A percentile compares a stretch with the other conserved stretches of the same genome.
Evolutionary conservation across 37 sponge, comb jelly and placozoan genomes (phyloP).

Genomic region (Agelas oroides): DNA sequence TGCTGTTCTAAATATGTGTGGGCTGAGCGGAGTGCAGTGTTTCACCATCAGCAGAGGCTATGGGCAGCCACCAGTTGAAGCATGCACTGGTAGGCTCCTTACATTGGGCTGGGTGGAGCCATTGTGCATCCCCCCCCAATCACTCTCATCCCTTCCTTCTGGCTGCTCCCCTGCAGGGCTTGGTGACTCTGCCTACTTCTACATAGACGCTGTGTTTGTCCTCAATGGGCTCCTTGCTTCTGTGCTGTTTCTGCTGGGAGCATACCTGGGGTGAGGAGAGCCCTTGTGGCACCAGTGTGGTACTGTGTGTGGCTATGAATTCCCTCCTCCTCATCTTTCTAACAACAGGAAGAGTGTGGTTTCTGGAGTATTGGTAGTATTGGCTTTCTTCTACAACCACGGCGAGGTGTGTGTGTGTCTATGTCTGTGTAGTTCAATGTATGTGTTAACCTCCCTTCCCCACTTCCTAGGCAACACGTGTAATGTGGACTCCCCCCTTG

Average conservation of each 20-base stretch:
- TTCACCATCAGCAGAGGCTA: constrained; percentile 79
- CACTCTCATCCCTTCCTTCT: too few species aligned
- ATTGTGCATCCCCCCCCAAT: too few species aligned
- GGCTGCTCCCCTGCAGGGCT: constrained; percentile 67
- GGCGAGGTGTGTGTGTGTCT: constrained; percentile 47
- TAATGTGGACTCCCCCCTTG: constrained; percentile 98
- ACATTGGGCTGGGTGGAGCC: neutral
- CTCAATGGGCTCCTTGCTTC: constrained; percentile 75
- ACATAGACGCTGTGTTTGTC: constrained; percentile 86
- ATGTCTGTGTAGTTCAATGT: too few species aligned
- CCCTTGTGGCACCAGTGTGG: too few species aligned
- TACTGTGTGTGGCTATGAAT: too few species aligned
- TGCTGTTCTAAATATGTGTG: neutral
- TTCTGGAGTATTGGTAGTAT: constrained; percentile 64
- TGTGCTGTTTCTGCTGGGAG: constrained; percentile 69
- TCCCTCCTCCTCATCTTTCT: too few species aligned
- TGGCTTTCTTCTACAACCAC: constrained; percentile 85
- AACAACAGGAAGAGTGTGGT: constrained; percentile 61
- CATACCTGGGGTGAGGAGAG: constrained; percentile 57
- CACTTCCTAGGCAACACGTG: constrained; percentile 72
- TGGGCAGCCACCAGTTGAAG: constrained; percentile 59
- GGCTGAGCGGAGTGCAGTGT: constrained; percentile 46
- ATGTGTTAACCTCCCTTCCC: too few species aligned
- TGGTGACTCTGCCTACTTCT: constrained; percentile 87
- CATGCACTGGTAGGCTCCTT: constrained; percentile 28